Percentiles rank a stretch among this genome's conserved stretches.
These are phyloP conservation scores for Elephantulus edwardii DNA, from an alignment of 2,113 vertebrate species.

Conservation along the genomic window DNA sequence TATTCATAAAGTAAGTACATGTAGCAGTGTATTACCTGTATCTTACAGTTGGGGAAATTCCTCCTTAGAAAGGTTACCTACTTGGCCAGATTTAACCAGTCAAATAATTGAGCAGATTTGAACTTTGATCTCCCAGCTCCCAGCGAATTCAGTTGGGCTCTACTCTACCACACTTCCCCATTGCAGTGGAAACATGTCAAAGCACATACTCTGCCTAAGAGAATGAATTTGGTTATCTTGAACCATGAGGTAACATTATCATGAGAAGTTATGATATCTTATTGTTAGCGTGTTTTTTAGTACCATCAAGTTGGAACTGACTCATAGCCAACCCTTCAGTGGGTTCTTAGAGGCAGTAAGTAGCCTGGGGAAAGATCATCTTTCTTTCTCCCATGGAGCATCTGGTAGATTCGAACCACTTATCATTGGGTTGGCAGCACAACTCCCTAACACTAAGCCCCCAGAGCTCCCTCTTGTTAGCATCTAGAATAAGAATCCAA, in stretches of 20 bases:
- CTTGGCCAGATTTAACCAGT: neutral
- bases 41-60: neutral
- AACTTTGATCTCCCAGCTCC: neutral
- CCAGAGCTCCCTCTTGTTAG: neutral
- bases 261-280: neutral
- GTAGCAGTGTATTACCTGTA: neutral
- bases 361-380: too few species aligned
- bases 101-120: neutral
- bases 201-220: neutral
- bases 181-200: neutral
- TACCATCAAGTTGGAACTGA: too few species aligned
- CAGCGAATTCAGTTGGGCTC: neutral
- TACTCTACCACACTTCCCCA: neutral
- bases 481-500: neutral
- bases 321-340: too few species aligned
- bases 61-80: neutral
- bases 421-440: too few species aligned
- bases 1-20: neutral
- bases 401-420: too few species aligned
- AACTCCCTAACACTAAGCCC: too few species aligned
- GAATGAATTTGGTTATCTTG: neutral
- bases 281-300: neutral
- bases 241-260: neutral
- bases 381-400: too few species aligned
- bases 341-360: too few species aligned